Conservation (phyloP, 2,113 vertebrate genomes). For the Petromus typicus region DNA sequence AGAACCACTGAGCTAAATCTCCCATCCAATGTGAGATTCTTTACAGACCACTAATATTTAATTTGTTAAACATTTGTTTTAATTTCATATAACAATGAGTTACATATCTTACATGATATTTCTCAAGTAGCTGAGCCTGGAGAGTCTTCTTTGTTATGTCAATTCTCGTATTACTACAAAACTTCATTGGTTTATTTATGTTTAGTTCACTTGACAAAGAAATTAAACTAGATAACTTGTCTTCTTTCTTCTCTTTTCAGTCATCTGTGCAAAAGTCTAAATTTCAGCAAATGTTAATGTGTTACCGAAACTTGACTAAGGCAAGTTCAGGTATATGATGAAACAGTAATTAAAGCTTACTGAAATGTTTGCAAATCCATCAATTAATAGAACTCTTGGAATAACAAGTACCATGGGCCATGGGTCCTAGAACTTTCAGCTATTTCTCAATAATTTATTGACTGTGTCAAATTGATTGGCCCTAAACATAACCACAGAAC, state of each 20-base stretch:
- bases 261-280: background rate
- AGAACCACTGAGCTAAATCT: no score
- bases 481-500: background rate
- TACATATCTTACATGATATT: background rate
- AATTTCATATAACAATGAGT: background rate
- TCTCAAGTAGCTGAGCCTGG: background rate
- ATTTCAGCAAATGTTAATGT: background rate
- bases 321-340: background rate
- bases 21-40: no score
- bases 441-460: background rate
- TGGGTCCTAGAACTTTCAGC: background rate
- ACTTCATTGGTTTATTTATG: background rate
- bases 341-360: background rate
- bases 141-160: background rate
- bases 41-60: background rate
- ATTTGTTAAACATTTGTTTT: background rate
- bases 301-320: background rate
- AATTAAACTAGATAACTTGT: background rate
- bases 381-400: background rate
- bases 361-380: background rate
- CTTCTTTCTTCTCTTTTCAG: background rate
- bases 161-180: background rate
- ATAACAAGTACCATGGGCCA: background rate
- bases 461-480: background rate
- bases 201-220: background rate